Evolutionary conservation across 2,888 invertebrate species (phyloP), one percentile per base, ranked within the genome.

Genomic region (Thelaira solivaga): DNA sequence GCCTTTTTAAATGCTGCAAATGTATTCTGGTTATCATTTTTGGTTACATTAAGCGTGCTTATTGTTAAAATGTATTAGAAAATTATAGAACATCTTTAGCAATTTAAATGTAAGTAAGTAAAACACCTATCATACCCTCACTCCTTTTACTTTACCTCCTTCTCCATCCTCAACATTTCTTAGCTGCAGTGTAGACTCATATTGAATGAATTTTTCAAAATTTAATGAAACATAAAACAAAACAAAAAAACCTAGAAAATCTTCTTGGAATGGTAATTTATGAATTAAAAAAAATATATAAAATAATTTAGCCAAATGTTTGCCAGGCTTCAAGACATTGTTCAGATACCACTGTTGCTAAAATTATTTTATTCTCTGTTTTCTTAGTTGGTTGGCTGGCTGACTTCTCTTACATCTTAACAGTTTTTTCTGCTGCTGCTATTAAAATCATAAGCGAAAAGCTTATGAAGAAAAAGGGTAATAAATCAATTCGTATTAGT

Each of bases 401-500:
- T 59, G 51, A 59, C 36, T 68, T 61, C 22, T 51, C 39, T 26
- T 57, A 57, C 36, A 18, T 47, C 41, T 36, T 31, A 31, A 31
- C 22, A 55, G 51, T 45, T 45, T 53, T n/a, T 51, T 18, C 45
- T 65, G 18, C 26, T 65, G 36, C 13, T 69, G 39, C 78, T 65
- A 71, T 74, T 78, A 53, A 74, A 64, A 41, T 79, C 71, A 71
- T 67, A 72, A 77, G 74, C 71, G 69, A 76, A 73, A 81, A 64
- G 76, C 80, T 81, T 81, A 78, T 55, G 22, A 64, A 62, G 31
- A 80, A 80, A 81, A 82, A 82, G 83, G 80, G 85, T 84, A 87
- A 87, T 86, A 86, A 86, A 86, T 86, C 86, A 86, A 87, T 87
- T 86, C 86, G 86, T 86, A 86, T 86, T 86, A 86, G 86, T 87